Conservation (phyloP, 2,888 invertebrate genomes). For the Brachynemurus nebulosus region DNA sequence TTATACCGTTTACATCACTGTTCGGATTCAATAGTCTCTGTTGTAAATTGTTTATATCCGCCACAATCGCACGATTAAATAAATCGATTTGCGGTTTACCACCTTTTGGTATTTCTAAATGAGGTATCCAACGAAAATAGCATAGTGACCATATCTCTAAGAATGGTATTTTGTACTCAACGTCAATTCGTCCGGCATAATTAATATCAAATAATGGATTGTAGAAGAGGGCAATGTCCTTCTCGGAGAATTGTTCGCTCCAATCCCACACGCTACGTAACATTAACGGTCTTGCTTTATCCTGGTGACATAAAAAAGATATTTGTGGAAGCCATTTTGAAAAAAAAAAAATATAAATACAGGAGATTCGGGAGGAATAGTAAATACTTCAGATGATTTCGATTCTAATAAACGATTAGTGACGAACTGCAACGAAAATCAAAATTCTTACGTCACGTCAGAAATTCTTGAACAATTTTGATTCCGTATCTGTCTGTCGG, state of each 20-base stretch:
- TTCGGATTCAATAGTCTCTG: conserved; percentile 22
- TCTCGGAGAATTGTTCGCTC: conserved; percentile 72
- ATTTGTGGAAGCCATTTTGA: too few species aligned
- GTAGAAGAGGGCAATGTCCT: conserved; percentile 67
- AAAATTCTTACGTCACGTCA: too few species aligned
- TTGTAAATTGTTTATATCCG: conserved; percentile 34
- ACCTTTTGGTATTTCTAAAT: conserved; percentile 61
- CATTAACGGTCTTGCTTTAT: conserved; percentile 36
- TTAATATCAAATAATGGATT: conserved; percentile 60
- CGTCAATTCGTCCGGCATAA: conserved; percentile 31
- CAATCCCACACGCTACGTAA: conserved; percentile 80
- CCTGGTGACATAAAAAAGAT: too few species aligned
- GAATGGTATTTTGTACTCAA: conserved; percentile 38
- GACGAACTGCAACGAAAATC: too few species aligned
- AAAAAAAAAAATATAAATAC: too few species aligned
- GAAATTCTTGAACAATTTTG: too few species aligned
- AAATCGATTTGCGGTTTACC: conserved; percentile 47
- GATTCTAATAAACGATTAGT: too few species aligned
- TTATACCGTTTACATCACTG: conserved; percentile 2
- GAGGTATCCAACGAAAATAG: conserved; percentile 79
- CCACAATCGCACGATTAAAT: conserved; percentile 33
- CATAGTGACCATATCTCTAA: conserved; percentile 76
- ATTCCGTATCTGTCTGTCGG: too few species aligned
- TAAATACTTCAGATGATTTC: too few species aligned
- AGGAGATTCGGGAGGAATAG: too few species aligned